Percentiles rank a stretch among this genome's conserved stretches.
Evolutionary conservation across 64 coral and sea anemone genomes (phyloP).

Genomic region (Montipora cactus): DNA sequence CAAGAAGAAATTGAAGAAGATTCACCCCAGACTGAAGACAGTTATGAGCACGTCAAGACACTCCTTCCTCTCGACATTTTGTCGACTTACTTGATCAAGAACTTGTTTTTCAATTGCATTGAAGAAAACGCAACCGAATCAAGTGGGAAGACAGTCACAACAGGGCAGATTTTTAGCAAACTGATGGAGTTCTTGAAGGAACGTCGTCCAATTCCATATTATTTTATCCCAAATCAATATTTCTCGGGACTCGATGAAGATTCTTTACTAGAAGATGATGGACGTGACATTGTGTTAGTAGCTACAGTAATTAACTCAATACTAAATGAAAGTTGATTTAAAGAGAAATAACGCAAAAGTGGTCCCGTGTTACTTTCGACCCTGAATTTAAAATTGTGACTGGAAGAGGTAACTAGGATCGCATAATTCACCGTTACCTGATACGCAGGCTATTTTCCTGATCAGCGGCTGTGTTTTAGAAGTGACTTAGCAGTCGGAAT

Average conservation of each 20-base stretch:
- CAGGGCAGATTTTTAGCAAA: neutral
- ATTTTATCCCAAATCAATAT: neutral
- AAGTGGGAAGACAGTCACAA: neutral
- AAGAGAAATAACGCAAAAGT: no score
- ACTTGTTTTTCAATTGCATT: slow-evolving; percentile 58
- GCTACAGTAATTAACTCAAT: neutral
- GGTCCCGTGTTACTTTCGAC: no score
- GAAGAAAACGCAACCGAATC: slow-evolving; percentile 3
- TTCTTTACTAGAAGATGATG: neutral
- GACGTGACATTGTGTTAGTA: neutral
- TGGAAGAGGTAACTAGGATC: no score
- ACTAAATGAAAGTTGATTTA: neutral
- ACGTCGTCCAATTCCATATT: slow-evolving; percentile 10
- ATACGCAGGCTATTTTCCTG: no score
- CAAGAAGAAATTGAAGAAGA: neutral
- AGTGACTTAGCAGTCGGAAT: no score
- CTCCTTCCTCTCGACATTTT: slow-evolving; percentile 32
- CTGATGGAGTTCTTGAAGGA: slow-evolving; percentile 15
- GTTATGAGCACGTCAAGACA: slow-evolving; percentile 10
- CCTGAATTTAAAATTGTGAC: no score
- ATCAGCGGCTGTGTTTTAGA: no score
- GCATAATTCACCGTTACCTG: no score
- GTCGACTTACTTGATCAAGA: slow-evolving; percentile 56
- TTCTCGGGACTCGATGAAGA: no score
- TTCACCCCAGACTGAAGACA: neutral